A percentile compares a stretch with the other conserved stretches of the same genome.
phyloP scores from a whole-genome alignment of 1,140 invertebrate species.

The Drosophila carrolli region DNA sequence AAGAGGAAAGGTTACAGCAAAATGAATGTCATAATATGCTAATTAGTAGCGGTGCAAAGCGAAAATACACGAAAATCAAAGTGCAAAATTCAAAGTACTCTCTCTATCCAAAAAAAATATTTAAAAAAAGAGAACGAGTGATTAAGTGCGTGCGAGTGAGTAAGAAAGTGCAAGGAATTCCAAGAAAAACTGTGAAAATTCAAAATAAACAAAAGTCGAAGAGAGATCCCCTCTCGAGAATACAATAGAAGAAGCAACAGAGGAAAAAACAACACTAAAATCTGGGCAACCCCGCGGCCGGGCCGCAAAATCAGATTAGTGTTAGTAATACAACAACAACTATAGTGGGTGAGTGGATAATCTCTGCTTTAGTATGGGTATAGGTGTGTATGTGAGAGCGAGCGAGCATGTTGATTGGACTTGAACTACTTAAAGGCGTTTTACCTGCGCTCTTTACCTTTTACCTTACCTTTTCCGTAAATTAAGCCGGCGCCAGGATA shows the following conservation, averaged over 20 bases:
- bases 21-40: conserved; percentile 74
- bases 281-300: conserved; percentile 52
- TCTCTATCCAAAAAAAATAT: conserved; percentile 12
- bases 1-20: conserved; percentile 43
- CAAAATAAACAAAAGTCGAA: conserved; percentile 71
- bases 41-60: conserved; percentile 56
- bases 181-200: conserved; percentile 73
- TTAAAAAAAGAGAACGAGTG: conserved; percentile 20
- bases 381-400: conserved; percentile 7
- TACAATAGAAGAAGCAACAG: conserved; percentile 30
- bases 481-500: conserved; percentile 83
- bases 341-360: conserved; percentile 45
- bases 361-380: conserved; percentile 24
- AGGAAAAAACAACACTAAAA: conserved; percentile 16
- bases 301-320: conserved; percentile 49
- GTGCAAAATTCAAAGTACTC: conserved; percentile 57
- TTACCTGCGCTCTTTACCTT: conserved; percentile 39
- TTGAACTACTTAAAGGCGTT: conserved; percentile 63
- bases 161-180: conserved; percentile 55
- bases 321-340: conserved; percentile 33
- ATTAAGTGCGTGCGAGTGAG: conserved; percentile 48
- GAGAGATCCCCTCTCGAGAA: conserved; percentile 32
- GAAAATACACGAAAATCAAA: conserved; percentile 63
- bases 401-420: conserved; percentile 37
- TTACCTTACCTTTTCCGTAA: conserved; percentile 46